phyloP scores from a whole-genome alignment of 92 coral and sea anemone species.

The Zoanthus gigantus region DNA sequence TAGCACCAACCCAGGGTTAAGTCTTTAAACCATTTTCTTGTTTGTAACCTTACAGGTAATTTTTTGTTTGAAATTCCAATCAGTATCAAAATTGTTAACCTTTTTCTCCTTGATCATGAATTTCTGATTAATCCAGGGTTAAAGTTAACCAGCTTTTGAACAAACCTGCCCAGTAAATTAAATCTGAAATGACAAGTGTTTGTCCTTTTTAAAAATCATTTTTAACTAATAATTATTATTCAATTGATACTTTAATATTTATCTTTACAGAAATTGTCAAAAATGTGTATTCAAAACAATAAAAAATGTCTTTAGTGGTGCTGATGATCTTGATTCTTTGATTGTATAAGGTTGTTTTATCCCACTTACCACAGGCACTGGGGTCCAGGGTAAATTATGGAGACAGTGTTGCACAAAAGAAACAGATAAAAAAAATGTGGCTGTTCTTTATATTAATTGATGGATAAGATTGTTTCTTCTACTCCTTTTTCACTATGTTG shows the following conservation, averaged over 20 bases:
- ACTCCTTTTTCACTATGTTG: too few species aligned
- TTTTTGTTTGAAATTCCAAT: not conserved
- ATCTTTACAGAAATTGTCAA: constrained; percentile 6
- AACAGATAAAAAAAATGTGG: too few species aligned
- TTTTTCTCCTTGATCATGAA: not conserved
- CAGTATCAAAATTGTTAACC: not conserved
- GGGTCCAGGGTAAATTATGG: too few species aligned
- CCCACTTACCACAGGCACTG: too few species aligned
- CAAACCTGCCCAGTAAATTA: not conserved
- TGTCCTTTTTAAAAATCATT: constrained; percentile 17
- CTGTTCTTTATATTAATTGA: too few species aligned
- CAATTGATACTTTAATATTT: constrained; percentile 31
- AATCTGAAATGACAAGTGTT: constrained; percentile 6
- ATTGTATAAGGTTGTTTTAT: too few species aligned
- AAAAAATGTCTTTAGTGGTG: not conserved
- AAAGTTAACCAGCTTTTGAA: not conserved
- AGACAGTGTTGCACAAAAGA: too few species aligned
- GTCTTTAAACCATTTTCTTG: not conserved
- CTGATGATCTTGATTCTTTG: too few species aligned
- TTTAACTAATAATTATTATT: not conserved
- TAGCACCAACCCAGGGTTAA: too few species aligned
- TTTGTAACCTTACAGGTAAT: not conserved
- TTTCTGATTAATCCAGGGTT: too few species aligned
- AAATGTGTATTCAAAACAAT: constrained; percentile 16
- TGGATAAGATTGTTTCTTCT: too few species aligned